Conservation (phyloP, 2,113 vertebrate species). For the Rousettus leschenaultii region DNA sequence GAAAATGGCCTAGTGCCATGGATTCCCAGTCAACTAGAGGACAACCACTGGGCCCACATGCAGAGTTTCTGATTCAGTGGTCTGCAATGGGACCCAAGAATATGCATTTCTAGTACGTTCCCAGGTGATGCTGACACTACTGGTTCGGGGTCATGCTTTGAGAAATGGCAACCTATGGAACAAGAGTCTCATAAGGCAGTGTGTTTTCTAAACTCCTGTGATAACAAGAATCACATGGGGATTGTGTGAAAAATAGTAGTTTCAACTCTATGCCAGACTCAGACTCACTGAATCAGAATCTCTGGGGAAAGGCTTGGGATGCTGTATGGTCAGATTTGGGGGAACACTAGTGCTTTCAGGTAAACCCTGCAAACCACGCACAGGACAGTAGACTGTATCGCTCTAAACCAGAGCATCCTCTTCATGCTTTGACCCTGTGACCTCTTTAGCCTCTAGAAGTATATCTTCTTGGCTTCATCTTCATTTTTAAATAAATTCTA, state of each 20-base stretch:
- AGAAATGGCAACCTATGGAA: neutral
- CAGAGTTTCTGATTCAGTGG: neutral
- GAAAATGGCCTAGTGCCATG: neutral
- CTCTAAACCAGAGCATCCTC: rapidly evolving
- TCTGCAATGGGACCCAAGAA: neutral
- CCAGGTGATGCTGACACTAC: neutral
- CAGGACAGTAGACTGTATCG: neutral
- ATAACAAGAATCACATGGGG: neutral
- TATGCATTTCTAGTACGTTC: neutral
- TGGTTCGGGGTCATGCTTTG: neutral
- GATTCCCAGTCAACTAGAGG: neutral
- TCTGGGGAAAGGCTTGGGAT: neutral
- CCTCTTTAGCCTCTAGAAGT: neutral
- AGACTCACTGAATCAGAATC: neutral
- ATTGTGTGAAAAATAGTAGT: neutral
- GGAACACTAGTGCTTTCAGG: neutral
- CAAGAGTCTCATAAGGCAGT: neutral
- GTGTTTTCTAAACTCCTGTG: neutral
- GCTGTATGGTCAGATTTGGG: neutral
- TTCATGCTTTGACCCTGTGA: neutral
- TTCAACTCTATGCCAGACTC: neutral
- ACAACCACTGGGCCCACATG: neutral
- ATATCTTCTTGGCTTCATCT: neutral
- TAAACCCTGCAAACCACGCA: neutral
- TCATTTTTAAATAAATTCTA: neutral